A percentile compares a stretch with the other conserved stretches of the same genome.
phyloP scores from a whole-genome alignment of 2,797 vertebrate genomes.

The Fistularia tabacaria region DNA sequence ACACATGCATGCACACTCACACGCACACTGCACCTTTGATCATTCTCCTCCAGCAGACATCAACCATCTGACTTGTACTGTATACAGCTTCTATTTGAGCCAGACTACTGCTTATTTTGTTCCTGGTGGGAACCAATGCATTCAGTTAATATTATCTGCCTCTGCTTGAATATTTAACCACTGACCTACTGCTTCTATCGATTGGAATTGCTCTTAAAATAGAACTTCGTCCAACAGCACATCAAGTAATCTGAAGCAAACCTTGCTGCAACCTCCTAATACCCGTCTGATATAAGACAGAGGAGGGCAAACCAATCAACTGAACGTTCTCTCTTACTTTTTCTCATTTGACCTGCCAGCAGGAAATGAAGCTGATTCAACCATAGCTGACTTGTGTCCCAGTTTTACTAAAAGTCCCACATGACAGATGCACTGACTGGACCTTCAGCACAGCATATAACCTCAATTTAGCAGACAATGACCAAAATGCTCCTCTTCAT shows the following conservation, averaged over 20 bases:
- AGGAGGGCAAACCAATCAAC: background rate
- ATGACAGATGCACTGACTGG: background rate
- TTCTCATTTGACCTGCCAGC: constrained; percentile 58
- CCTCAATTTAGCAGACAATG: background rate
- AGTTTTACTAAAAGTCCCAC: background rate
- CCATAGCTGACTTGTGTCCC: background rate
- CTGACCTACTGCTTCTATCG: background rate
- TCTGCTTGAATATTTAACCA: no score
- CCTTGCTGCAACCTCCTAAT: no score
- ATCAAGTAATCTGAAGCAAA: no score
- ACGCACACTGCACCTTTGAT: constrained; percentile 7
- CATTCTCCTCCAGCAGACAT: background rate
- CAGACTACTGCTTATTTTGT: no score
- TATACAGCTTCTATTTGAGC: no score
- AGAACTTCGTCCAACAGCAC: constrained; percentile 8
- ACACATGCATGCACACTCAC: background rate
- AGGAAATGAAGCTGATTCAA: constrained; percentile 43
- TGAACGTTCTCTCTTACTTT: background rate
- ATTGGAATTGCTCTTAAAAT: constrained; percentile 17
- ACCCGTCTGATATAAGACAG: no score
- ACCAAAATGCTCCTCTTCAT: constrained; percentile 2
- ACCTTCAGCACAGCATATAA: background rate
- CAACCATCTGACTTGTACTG: no score
- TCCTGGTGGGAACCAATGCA: no score
- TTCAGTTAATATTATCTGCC: no score